Evolutionary conservation across 2,113 vertebrate genomes (phyloP), one percentile per base, ranked within the genome.

Genomic region (sheep (Ovis aries)): DNA sequence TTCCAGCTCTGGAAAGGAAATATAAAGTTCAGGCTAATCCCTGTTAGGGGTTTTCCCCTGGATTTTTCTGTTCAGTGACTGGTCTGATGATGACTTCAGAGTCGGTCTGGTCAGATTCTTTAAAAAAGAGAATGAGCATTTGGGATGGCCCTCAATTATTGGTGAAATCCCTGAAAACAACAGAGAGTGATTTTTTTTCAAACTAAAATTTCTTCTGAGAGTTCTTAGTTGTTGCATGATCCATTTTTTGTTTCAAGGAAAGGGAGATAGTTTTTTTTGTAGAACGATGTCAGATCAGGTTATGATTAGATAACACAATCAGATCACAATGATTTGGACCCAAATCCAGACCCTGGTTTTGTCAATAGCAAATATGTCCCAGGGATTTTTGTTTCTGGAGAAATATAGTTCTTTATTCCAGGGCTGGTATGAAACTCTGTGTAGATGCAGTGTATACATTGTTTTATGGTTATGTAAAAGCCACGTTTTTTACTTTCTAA

Each of bases 281-380:
- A 80, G 85, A 80, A 88, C 90, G 86, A 23, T 86, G 62, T n/a
- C 67, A 95, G 48, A 33, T 77, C 40, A 88, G 87, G 27, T 91
- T 71, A 71, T 71, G n/a, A 71, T 74, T 74, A 40, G 21, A 74
- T 40, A 40, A 23, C 19, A 40, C 67, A 40, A 40, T 74, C 36
- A 40, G 36, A 74, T 40, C n/a, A 40, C n/a, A 96, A 98, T 97
- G 97, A 96, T 96, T 98, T 90, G 98, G 88, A 92, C 88, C 50
- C 90, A 93, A 89, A 71, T n/a, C 83, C 40, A 81, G 40, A 0
- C 91, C n/a, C 7, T 53, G 78, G 1, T 96, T 97, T 95, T 94
- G 40, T 85, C 82, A 94, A 92, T 97, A 96, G 92, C 97, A 97
- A 77, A 97, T 97, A 27, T 74, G 45, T 94, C 64, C 45, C 62